phyloP scores from a whole-genome alignment of 2,797 vertebrate genomes.

The Falco biarmicus region DNA sequence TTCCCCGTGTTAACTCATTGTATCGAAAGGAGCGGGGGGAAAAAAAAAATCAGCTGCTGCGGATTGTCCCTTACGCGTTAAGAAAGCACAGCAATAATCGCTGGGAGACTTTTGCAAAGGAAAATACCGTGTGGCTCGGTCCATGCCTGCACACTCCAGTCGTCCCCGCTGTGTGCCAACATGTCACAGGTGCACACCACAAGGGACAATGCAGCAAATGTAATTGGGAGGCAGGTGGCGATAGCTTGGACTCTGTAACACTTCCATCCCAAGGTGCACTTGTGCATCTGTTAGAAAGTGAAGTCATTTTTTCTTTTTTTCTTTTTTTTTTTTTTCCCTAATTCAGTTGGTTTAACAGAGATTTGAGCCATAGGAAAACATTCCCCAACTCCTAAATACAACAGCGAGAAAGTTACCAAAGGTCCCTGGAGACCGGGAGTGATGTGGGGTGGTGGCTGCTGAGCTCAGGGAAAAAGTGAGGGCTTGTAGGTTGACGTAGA shows the following conservation, averaged over 20 bases:
- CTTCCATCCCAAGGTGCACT: slow-evolving; percentile 64
- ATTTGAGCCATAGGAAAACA: background rate
- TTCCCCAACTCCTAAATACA: background rate
- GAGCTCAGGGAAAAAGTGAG: background rate
- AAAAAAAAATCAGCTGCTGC: slow-evolving; percentile 10
- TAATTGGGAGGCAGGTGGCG: slow-evolving; percentile 70
- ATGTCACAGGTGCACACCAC: slow-evolving; percentile 71
- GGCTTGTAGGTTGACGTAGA: background rate
- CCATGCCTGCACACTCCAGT: slow-evolving; percentile 43
- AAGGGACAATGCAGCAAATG: slow-evolving; percentile 68
- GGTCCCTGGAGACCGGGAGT: fast-evolving
- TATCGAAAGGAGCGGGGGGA: background rate
- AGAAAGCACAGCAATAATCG: background rate
- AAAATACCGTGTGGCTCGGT: background rate
- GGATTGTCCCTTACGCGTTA: background rate
- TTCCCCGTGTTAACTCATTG: background rate
- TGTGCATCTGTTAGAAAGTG: slow-evolving; percentile 67
- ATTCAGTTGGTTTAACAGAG: background rate
- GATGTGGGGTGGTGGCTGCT: background rate
- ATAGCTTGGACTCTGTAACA: slow-evolving; percentile 35
- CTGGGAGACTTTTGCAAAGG: slow-evolving; percentile 45
- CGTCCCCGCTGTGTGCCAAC: slow-evolving; percentile 21
- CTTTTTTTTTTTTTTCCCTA: background rate
- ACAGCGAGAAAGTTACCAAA: background rate
- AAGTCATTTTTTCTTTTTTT: background rate